A percentile compares a stretch with the other conserved stretches of the same genome.
These are phyloP conservation scores for Procambarus virginalis DNA, from an alignment of 1,140 invertebrate species.

Conservation along the genomic window DNA sequence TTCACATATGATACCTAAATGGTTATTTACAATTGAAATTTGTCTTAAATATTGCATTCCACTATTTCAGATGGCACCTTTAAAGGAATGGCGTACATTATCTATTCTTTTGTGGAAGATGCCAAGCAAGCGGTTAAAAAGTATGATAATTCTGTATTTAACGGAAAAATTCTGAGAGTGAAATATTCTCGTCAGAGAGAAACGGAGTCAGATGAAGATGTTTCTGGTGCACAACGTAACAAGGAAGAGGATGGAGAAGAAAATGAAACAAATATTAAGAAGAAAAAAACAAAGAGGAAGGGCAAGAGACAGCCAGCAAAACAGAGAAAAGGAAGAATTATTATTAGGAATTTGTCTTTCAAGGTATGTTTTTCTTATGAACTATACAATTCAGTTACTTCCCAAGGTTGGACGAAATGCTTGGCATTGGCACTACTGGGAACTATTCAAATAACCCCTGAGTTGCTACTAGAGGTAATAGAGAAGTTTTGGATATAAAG, in stretches of 20 bases:
- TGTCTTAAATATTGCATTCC: background rate
- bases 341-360: slow-evolving; percentile 46
- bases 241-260: background rate
- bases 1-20: too few relatives aligned
- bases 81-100: slow-evolving; percentile 44
- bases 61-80: slow-evolving; percentile 30
- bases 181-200: slow-evolving; percentile 21
- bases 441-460: too few relatives aligned
- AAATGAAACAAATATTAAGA: slow-evolving; percentile 2
- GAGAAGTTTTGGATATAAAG: too few relatives aligned
- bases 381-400: too few relatives aligned
- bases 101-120: background rate
- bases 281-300: slow-evolving; percentile 3
- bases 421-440: too few relatives aligned
- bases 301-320: background rate
- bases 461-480: too few relatives aligned
- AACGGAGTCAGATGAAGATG: background rate
- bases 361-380: slow-evolving; percentile 24
- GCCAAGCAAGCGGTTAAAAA: slow-evolving; percentile 10
- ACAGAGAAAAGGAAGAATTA: slow-evolving; percentile 47
- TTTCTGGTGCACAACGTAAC: too few relatives aligned
- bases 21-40: background rate
- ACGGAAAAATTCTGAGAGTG: slow-evolving; percentile 16
- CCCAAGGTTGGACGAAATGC: too few relatives aligned
- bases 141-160: background rate